Percentiles rank a stretch among this genome's conserved stretches.
Conservation (phyloP, 2,113 vertebrate species). For the Rhea americana region DNA sequence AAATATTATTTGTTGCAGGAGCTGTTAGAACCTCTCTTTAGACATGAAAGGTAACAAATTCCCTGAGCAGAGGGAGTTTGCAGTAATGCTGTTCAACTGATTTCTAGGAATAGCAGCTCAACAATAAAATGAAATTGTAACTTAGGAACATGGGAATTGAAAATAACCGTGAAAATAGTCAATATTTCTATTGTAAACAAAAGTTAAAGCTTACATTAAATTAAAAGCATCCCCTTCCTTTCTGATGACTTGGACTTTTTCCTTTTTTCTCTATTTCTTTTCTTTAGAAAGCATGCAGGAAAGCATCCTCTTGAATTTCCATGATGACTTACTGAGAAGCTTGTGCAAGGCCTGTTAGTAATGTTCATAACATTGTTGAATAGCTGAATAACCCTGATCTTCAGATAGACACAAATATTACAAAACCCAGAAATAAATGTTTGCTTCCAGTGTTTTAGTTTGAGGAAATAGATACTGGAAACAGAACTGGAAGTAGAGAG, state of each 20-base stretch:
- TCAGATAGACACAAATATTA: background rate
- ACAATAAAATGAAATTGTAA: background rate
- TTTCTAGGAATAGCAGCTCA: background rate
- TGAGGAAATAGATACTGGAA: background rate
- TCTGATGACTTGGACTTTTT: background rate
- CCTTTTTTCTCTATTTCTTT: background rate
- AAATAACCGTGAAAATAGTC: background rate
- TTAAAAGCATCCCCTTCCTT: background rate
- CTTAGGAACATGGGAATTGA: background rate
- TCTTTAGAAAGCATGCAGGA: background rate
- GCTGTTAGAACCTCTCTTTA: background rate
- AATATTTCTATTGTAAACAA: background rate
- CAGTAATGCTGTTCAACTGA: background rate
- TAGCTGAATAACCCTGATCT: background rate
- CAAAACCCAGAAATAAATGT: background rate
- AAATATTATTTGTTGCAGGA: background rate
- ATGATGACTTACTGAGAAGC: background rate
- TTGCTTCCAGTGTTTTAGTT: background rate
- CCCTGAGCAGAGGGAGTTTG: background rate
- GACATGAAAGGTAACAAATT: background rate
- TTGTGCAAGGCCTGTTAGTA: background rate
- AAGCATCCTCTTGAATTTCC: background rate
- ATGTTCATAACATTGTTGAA: background rate
- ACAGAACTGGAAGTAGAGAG: background rate
- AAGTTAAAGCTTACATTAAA: background rate